Conservation (phyloP, 1,140 invertebrate species). For the Metaphire vulgaris region DNA sequence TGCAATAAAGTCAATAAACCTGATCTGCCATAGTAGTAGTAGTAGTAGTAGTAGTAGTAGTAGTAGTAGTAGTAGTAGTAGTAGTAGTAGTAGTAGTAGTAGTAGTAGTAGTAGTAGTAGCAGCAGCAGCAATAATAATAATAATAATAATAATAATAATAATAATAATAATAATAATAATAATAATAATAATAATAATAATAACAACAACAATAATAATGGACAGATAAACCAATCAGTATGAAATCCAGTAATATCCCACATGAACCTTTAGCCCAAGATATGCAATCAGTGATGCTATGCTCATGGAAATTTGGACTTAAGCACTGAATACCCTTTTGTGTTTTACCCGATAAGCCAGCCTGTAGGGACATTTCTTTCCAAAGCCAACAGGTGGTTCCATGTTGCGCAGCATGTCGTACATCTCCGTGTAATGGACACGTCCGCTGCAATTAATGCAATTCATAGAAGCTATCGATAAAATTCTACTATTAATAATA, state of each 20-base stretch:
- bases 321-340: neutral
- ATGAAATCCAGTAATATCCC: neutral
- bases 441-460: constrained; percentile 85
- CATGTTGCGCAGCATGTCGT: constrained; percentile 99
- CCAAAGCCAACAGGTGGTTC: constrained; percentile 99
- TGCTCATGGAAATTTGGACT: neutral
- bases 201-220: neutral
- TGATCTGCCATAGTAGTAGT: neutral
- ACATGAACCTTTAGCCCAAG: neutral
- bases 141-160: neutral
- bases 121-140: neutral
- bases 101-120: neutral
- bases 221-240: neutral
- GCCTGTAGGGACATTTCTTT: constrained; percentile 96
- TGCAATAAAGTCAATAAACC: no score
- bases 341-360: constrained; percentile 76
- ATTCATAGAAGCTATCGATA: no score
- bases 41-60: neutral
- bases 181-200: neutral
- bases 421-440: constrained; percentile 98
- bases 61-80: neutral
- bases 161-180: neutral
- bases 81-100: neutral
- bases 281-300: neutral
- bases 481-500: no score